Base-by-base conservation (phyloP, 2,888 invertebrate genomes). In the Didymodactylos carnosus region DNA sequence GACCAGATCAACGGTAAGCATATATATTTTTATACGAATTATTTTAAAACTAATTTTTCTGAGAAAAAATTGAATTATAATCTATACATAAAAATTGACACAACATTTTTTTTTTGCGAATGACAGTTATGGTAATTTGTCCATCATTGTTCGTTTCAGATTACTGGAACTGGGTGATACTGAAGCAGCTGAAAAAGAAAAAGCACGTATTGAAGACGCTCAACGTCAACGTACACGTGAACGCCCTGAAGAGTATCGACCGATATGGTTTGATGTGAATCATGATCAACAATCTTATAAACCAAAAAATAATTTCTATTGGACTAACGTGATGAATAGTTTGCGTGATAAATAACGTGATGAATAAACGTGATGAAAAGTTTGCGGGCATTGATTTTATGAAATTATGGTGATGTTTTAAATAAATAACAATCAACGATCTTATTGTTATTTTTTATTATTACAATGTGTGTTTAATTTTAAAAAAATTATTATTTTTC, bases 121-220 rank as follows among this genome's bases (percentile, higher is more conserved):
- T n/a, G n/a, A n/a, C n/a, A n/a, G n/a, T n/a, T n/a, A n/a, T n/a
- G n/a, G n/a, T n/a, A n/a, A n/a, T n/a, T n/a, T n/a, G n/a, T n/a
- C n/a, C n/a, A n/a, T n/a, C n/a, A n/a, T n/a, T n/a, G n/a, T n/a
- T 19, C 19, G 16, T 14, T 16, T 27, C n/a, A 62, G 62, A 19
- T 62, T 62, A 62, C 80, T 91, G 41, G 90, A 91, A 80, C 88
- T 89, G 78, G 90, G 91, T 0, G 87, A 89, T 81, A 85, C 91
- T 74, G 85, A 86, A 5, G 86, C 87, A 0, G 90, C 91, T 0
- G 91, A 91, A 81, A 84, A 84, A 35, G 84, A 88, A 79, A 91
- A 91, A 83, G 84, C 87, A 73, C 86, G 87, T 77, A 82, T 91
- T 76, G 91, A 91, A 81, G 88, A 89, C 79, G 83, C 87, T 75